Base-by-base conservation (phyloP, 1,140 invertebrate genomes). In the Galendromus occidentalis region DNA sequence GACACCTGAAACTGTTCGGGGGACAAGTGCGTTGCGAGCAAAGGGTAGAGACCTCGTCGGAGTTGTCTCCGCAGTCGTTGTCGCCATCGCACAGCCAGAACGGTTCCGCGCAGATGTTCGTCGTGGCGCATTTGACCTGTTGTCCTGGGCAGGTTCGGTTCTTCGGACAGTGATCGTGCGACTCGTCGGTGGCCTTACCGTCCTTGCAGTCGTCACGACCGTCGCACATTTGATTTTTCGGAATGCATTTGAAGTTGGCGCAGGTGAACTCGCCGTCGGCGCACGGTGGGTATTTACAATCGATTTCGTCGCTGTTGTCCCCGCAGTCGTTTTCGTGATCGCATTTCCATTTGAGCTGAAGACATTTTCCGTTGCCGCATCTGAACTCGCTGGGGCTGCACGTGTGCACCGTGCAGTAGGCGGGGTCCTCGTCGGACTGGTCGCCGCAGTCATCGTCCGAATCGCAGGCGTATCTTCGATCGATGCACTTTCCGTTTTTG, bases 241-340 rank as follows among this genome's bases (percentile, higher is more conserved):
- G 85, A 64, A 94, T 93, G 71, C 91, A 95, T 14, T 91, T 81
- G 42, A 85, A 83, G 74, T 96, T 96, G 7, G 82, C 82, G 74
- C 92, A 97, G 2, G 91, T 94, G 68, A 95, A 97, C 74, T 94
- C 90, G 1, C 87, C 89, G n/a, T 82, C 79, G 1, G 87, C 87
- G 73, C 92, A 96, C 0, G 85, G 83, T 7, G 88, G 87, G 76
- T 93, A 93, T 1, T 82, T 71, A 74, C 92, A 97, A n/a, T 85
- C 86, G 67, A 87, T 79, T 76, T 97, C 92, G 74, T 96, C 92
- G 22, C 86, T 89, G 0, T 85, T 84, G 73, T 98, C 82, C 33
- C 89, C 86, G 75, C 92, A 97, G 71, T 98, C 91, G 71, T 97
- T 93, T 78, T 86, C 92, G 73, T 88, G 86, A 76, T 92, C 90